Percentiles rank a stretch among this genome's conserved stretches.
phyloP scores from a whole-genome alignment of 2,113 vertebrate species.

The Corythoichthys haematopterus region DNA sequence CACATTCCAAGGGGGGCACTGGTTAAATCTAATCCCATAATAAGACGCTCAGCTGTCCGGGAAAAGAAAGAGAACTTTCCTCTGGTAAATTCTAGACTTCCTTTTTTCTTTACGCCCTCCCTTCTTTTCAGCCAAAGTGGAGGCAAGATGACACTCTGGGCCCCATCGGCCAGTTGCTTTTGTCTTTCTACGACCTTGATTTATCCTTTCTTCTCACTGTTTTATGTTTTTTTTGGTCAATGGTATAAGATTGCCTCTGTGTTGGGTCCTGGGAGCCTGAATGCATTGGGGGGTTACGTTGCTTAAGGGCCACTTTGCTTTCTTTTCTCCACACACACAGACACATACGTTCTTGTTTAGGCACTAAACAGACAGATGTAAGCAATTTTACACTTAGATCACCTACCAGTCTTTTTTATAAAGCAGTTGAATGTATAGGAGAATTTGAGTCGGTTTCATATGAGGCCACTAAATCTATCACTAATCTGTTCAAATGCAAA shows the following conservation, averaged over 20 bases:
- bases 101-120: constrained; percentile 49
- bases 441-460: too few species aligned
- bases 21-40: constrained; percentile 80
- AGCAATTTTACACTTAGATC: constrained; percentile 47
- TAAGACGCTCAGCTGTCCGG: constrained; percentile 79
- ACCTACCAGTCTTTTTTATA: background rate
- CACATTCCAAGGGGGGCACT: constrained; percentile 68
- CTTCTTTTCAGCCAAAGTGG: constrained; percentile 52
- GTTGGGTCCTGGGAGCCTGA: constrained; percentile 42
- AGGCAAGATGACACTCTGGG: constrained; percentile 65
- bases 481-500: background rate
- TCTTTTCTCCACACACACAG: constrained; percentile 20
- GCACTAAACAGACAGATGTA: constrained; percentile 40
- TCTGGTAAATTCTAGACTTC: constrained; percentile 68
- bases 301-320: constrained; percentile 41
- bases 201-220: constrained; percentile 52
- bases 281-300: constrained; percentile 39
- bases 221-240: constrained; percentile 23
- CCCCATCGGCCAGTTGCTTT: constrained; percentile 64
- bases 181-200: constrained; percentile 61
- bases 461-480: background rate
- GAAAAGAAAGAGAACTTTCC: constrained; percentile 74
- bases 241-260: constrained; percentile 55
- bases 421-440: too few species aligned
- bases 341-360: constrained; percentile 34